These are phyloP conservation scores for Miichthys miiuy DNA, from an alignment of 2,797 vertebrate genomes.

Conservation along the genomic window DNA sequence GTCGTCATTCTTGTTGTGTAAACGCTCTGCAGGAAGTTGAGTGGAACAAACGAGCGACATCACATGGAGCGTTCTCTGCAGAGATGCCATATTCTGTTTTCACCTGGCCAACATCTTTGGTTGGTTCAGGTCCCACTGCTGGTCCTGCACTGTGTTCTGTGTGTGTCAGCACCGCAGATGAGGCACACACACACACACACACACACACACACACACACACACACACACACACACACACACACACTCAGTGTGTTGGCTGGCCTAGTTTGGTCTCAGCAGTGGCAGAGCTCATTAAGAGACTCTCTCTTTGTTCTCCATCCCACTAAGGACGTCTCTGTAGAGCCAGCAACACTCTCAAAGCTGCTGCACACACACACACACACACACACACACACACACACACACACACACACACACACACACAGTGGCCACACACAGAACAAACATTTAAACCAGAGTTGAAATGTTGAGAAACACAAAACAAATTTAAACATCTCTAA, in stretches of 20 bases:
- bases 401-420: constrained; percentile 17
- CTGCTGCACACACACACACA: constrained; percentile 34
- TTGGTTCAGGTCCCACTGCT: constrained; percentile 59
- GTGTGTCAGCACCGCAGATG: constrained; percentile 42
- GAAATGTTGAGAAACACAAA: constrained; percentile 20
- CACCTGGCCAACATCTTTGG: constrained; percentile 40
- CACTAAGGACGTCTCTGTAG: constrained; percentile 71
- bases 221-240: constrained; percentile 27
- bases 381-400: constrained; percentile 40
- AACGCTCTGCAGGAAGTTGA: constrained; percentile 23
- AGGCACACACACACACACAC: constrained; percentile 18
- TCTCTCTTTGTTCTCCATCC: constrained; percentile 74
- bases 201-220: constrained; percentile 42
- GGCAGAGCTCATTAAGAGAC: constrained; percentile 79
- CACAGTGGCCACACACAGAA: constrained; percentile 10
- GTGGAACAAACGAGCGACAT: constrained; percentile 29
- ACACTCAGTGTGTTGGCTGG: constrained; percentile 58
- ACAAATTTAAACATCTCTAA: constrained; percentile 10
- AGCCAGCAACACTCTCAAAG: constrained; percentile 50
- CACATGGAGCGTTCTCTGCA: constrained; percentile 63
- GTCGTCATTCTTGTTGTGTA: background rate
- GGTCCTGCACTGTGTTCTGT: constrained; percentile 48
- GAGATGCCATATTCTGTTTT: constrained; percentile 17
- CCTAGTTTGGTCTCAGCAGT: constrained; percentile 80
- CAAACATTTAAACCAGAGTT: constrained; percentile 22